Evolutionary conservation across 2,113 vertebrate species (phyloP), one percentile per base, ranked within the genome.

Genomic region (Oenanthe oenanthe): DNA sequence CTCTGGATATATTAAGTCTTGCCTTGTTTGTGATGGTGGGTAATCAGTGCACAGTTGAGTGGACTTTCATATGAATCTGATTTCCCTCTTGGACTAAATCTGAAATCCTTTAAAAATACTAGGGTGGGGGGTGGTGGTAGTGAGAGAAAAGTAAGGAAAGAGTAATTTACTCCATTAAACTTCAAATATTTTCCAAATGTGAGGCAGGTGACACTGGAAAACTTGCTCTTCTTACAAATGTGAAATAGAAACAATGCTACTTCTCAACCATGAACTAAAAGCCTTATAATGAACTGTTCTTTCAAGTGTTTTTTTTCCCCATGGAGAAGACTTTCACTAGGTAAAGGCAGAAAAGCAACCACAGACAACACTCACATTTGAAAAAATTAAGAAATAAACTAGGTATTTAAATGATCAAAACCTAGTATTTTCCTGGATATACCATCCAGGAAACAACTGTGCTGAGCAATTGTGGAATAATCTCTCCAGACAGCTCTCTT

Each of bases 341-440:
- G 25, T 88, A 75, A 70, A 77, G 43, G 24, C 13, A 79, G 13
- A 26, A 54, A 29, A 91, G 29, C 79, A 89, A 16, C 34, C 38
- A 57, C 38, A 51, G 42, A 20, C n/a, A 76, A 28, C 17, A 42
- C 28, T 53, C n/a, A 45, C 6, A 5, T 47, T 13, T 82, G 62
- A 60, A 93, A 93, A 92, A 90, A 48, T n/a, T 48, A 61, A 78
- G 42, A 87, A 89, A 82, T 92, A 66, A 77, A 73, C 81, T 17
- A 40, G 9, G 3, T 62, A 43, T 94, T 84, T 62, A 81, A 89
- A 36, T 62, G 3, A 65, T 42, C 34, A 42, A 22, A 76, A 89
- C 2, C 24, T 57, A 77, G 5, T 71, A 50, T 42, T 24, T 92
- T 83, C 58, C 57, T 62, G 40, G 20, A 62, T 16, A n/a, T 85